These are phyloP conservation scores for Macrobrachium nipponense DNA, from an alignment of 1,140 invertebrate species.

Conservation along the genomic window DNA sequence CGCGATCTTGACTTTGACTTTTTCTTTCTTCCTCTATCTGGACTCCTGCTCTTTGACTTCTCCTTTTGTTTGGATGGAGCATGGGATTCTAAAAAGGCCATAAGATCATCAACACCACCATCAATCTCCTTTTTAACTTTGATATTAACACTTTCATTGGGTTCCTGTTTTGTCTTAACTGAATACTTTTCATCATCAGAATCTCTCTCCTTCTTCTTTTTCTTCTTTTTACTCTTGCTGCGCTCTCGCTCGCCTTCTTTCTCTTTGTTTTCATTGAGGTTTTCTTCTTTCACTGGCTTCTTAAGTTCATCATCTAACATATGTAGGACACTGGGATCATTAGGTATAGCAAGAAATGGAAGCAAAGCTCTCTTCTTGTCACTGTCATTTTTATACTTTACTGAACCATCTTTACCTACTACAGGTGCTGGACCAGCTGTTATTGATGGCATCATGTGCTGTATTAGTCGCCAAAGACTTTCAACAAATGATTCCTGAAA, in stretches of 20 bases:
- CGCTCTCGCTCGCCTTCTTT: constrained; percentile 60
- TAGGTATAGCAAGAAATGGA: constrained; percentile 90
- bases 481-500: constrained; percentile 89
- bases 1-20: constrained; percentile 42
- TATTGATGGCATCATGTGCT: constrained; percentile 87
- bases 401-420: constrained; percentile 64
- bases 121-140: constrained; percentile 76
- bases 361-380: constrained; percentile 82
- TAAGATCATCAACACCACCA: constrained; percentile 83
- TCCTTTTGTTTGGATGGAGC: constrained; percentile 74
- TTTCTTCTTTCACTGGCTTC: constrained; percentile 66
- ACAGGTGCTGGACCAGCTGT: constrained; percentile 61
- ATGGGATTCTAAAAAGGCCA: constrained; percentile 90
- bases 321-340: constrained; percentile 75
- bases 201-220: constrained; percentile 66
- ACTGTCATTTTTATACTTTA: constrained; percentile 67
- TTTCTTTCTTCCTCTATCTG: constrained; percentile 37
- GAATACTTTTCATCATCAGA: constrained; percentile 65
- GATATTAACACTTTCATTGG: constrained; percentile 61
- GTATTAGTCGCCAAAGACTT: constrained; percentile 92
- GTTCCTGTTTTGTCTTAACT: constrained; percentile 52
- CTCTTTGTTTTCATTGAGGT: constrained; percentile 30
- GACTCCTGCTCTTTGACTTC: constrained; percentile 13
- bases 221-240: constrained; percentile 68
- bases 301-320: constrained; percentile 65